A percentile compares a stretch with the other conserved stretches of the same genome.
These are phyloP conservation scores for Atta colombica DNA, from an alignment of 1,140 invertebrate species.

Conservation along the genomic window DNA sequence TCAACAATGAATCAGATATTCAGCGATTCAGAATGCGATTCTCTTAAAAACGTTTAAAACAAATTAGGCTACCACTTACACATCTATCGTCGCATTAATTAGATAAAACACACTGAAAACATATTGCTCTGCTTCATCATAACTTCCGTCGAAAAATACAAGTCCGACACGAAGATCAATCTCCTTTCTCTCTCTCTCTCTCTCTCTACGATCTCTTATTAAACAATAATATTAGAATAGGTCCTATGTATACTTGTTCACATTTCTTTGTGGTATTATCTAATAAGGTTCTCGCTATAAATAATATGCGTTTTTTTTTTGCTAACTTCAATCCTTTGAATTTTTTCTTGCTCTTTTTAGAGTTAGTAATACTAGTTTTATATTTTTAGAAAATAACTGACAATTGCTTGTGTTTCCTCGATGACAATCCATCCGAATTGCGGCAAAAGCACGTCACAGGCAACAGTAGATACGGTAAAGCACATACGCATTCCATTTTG, in stretches of 20 bases:
- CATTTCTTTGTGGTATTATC: constrained; percentile 83
- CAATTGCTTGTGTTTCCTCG: constrained; percentile 77
- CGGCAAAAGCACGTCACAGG: constrained; percentile 64
- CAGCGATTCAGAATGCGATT: constrained; percentile 63
- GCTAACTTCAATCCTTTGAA: constrained; percentile 77
- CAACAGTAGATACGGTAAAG: constrained; percentile 54
- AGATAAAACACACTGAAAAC: constrained; percentile 78
- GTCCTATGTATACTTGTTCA: constrained; percentile 81
- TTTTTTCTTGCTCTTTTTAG: constrained; percentile 65
- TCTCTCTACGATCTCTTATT: constrained; percentile 69
- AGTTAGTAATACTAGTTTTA: constrained; percentile 83
- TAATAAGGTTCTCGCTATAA: constrained; percentile 82
- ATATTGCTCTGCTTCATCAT: constrained; percentile 78
- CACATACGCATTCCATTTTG: constrained; percentile 38
- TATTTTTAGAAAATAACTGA: constrained; percentile 84
- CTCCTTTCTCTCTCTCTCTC: constrained; percentile 68
- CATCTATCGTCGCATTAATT: constrained; percentile 72
- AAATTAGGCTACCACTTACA: constrained; percentile 77
- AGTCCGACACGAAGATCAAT: constrained; percentile 81
- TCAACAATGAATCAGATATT: constrained; percentile 61
- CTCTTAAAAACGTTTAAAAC: constrained; percentile 73
- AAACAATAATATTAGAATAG: constrained; percentile 84
- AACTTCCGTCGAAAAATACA: constrained; percentile 84
- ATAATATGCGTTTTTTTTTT: constrained; percentile 77
- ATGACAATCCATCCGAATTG: constrained; percentile 63